Base-by-base conservation (phyloP, 2,888 invertebrate species). In the Eupithecia subumbrata region DNA sequence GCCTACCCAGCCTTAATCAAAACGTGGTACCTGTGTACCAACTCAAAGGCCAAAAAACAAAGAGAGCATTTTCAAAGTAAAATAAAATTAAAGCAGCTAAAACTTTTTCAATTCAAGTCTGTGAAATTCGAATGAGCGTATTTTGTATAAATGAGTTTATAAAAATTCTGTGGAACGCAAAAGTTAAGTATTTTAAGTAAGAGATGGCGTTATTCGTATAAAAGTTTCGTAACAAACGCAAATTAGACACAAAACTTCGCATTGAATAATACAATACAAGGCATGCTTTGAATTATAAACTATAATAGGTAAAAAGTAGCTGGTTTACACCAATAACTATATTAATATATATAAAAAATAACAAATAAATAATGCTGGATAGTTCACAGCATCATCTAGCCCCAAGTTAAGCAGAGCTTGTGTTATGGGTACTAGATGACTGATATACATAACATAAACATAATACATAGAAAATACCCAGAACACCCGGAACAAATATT, bases 31-130 rank as follows among this genome's bases (percentile, higher is more conserved):
- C 37, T 37, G 37, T 37, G 37, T 37, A 37, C 30, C 30, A 30
- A 30, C 75, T 69, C 69, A 79, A 69, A 69, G 78, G 14, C 74
- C 74, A 78, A 79, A 79, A 79, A 82, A 81, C 79, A 82, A 82
- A 83, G 83, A 80, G 80, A 80, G 70, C 80, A 81, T 79, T 82
- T 83, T 76, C 77, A 79, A 84, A 85, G 80, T 83, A 82, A 80
- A 87, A 88, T 83, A 82, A 80, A 87, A 88, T 89, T 86, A 85
- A 85, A 85, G 83, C 78, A 77, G 79, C 74, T 83, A 76, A 84
- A 90, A 90, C 89, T 90, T 90, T 90, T 90, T 89, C 90, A 89
- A 90, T 90, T 90, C 86, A 66, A 79, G 82, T 83, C 86, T 85
- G 84, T 81, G 76, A 84, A 86, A 89, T 81, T 84, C 81, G 83